Conservation (phyloP, 2,888 invertebrate species). For the Drosophila colorata region DNA sequence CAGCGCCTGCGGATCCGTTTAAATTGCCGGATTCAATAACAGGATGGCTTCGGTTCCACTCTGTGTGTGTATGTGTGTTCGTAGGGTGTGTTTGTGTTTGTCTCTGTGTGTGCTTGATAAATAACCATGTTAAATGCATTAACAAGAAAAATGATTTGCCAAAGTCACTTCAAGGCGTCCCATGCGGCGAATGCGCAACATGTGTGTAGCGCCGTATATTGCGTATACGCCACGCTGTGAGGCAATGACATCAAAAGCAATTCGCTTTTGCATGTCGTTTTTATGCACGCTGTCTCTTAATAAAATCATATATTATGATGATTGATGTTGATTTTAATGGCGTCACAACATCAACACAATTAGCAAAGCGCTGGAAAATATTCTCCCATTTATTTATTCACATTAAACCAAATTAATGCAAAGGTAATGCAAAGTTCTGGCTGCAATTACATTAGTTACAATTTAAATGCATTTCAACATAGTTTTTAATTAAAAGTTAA, state of each 20-base stretch:
- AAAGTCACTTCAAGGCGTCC: slow-evolving; percentile 51
- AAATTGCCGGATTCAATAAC: slow-evolving; percentile 74
- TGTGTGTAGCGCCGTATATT: slow-evolving; percentile 40
- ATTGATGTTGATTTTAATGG: slow-evolving; percentile 70
- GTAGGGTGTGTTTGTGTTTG: slow-evolving; percentile 20
- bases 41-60: slow-evolving; percentile 49
- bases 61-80: slow-evolving; percentile 13
- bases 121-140: slow-evolving; percentile 68
- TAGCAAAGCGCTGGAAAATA: slow-evolving; percentile 25
- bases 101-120: slow-evolving; percentile 60
- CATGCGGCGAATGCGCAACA: slow-evolving; percentile 60
- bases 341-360: slow-evolving; percentile 58
- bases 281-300: slow-evolving; percentile 30
- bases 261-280: slow-evolving; percentile 31
- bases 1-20: slow-evolving; percentile 64
- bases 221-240: slow-evolving; percentile 36
- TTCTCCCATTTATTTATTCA: neutral
- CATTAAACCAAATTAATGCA: slow-evolving; percentile 2
- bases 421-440: neutral
- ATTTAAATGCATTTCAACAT: slow-evolving; percentile 24
- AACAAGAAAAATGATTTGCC: slow-evolving; percentile 69
- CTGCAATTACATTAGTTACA: slow-evolving; percentile 24
- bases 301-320: slow-evolving; percentile 64
- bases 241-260: slow-evolving; percentile 59
- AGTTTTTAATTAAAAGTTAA: slow-evolving; percentile 26